Conservation (phyloP, 2,888 invertebrate species). For the Cryptocephalus moraei region DNA sequence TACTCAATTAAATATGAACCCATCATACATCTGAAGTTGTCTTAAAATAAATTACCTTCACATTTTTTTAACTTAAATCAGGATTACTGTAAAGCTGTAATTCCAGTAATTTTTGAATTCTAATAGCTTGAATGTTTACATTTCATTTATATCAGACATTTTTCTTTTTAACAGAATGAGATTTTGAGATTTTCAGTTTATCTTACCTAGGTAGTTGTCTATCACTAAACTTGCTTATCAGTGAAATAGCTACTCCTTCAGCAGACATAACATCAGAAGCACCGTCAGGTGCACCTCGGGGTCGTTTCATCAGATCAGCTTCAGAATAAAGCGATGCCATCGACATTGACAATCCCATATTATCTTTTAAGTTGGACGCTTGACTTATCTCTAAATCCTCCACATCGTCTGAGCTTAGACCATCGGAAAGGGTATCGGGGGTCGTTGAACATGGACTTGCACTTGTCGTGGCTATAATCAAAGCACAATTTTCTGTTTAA, state of each 20-base stretch:
- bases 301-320: slow-evolving; percentile 38
- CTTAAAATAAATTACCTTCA: too few species aligned
- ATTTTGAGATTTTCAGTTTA: neutral
- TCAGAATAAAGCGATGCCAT: slow-evolving; percentile 56
- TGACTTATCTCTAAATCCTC: slow-evolving; percentile 45
- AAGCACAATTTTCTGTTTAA: neutral
- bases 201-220: slow-evolving; percentile 54
- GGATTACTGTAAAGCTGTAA: too few species aligned
- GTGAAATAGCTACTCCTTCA: slow-evolving; percentile 66
- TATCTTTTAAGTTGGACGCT: slow-evolving; percentile 36
- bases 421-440: slow-evolving; percentile 37
- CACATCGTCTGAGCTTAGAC: slow-evolving; percentile 39
- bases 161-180: neutral
- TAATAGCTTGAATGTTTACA: too few species aligned
- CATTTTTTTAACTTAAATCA: too few species aligned
- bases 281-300: slow-evolving; percentile 38
- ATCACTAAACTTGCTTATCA: slow-evolving; percentile 66
- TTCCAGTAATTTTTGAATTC: too few species aligned
- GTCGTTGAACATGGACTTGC: slow-evolving; percentile 44
- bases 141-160: too few species aligned
- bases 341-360: slow-evolving; percentile 47
- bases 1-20: neutral
- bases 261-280: slow-evolving; percentile 53
- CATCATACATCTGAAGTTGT: too few species aligned
- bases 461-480: slow-evolving; percentile 39